Base-by-base conservation (phyloP, 2,113 vertebrate genomes). In the Xyliphius kryptos region DNA sequence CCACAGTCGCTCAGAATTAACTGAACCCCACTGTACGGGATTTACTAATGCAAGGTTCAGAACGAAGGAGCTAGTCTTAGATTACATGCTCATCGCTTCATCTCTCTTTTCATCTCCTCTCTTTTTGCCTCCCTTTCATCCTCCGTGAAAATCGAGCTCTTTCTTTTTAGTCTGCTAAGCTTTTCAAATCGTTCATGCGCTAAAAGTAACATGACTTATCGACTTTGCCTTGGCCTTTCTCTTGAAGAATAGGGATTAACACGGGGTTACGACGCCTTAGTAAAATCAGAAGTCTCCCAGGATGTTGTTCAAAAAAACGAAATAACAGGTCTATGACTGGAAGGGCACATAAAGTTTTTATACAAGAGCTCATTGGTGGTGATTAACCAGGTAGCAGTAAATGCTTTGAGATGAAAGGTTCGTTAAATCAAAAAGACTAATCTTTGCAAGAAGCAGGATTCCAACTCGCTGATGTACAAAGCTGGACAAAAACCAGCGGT, bases 91-190 rank as follows among this genome's bases (percentile, higher is more conserved):
- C 32, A 1, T 5, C 2, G 32, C 22, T 2, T n/a, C 26, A 6
- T 16, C 26, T 58, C 52, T 21, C 3, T 52, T 16, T 47, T 22
- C 4, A 32, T 32, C 26, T 32, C 1, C 14, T 52, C 10, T 48
- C 17, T 36, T 41, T 36, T 15, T 21, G 12, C 19, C 16, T 53
- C 43, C 7, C 21, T 59, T 37, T 63, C 21, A 21, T 56, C 12
- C 21, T 22, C 13, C 17, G 15, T 43, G 16, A 52, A n/a, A 63
- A 67, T 41, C 55, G 56, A 70, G 58, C 19, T 57, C 58, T 41
- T 14, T 8, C 41, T 60, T 56, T 32, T 54, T 37, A 17, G 36
- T 56, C 44, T 16, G 19, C 9, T 36, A 19, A 21, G 20, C 21
- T 49, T 20, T 43, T 20, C 40, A 21, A 17, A 20, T 46, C 41